These are phyloP conservation scores for Dolomedes plantarius DNA, from an alignment of 2,888 invertebrate genomes.

Conservation along the genomic window DNA sequence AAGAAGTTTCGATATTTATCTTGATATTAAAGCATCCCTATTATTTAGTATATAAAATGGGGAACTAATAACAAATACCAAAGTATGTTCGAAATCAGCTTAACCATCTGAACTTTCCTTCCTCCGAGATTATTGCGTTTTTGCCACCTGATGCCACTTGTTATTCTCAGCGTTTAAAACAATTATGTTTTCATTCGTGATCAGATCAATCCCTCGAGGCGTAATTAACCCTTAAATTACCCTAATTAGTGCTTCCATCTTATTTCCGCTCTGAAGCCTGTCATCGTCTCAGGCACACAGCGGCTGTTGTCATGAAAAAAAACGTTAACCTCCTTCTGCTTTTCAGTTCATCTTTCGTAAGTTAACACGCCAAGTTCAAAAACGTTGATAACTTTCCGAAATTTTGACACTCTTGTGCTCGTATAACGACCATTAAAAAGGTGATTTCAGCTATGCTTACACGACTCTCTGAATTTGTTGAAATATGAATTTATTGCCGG, in stretches of 20 bases:
- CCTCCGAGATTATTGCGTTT: background rate
- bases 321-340: background rate
- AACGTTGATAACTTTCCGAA: too few relatives aligned
- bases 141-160: background rate
- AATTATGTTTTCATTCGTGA: background rate
- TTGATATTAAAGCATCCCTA: too few relatives aligned
- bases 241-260: background rate
- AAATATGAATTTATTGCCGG: too few relatives aligned
- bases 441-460: too few relatives aligned
- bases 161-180: background rate
- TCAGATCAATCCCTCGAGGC: background rate
- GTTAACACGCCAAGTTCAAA: too few relatives aligned
- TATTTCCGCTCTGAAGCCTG: background rate
- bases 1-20: too few relatives aligned
- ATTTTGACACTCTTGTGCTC: too few relatives aligned
- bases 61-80: too few relatives aligned
- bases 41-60: too few relatives aligned
- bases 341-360: background rate
- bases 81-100: background rate
- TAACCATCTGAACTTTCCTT: background rate
- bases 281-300: background rate
- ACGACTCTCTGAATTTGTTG: too few relatives aligned
- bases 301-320: background rate
- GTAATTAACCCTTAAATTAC: background rate
- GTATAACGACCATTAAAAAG: too few relatives aligned